Conservation (phyloP, 1,140 invertebrate species). For the Papilio xuthus region DNA sequence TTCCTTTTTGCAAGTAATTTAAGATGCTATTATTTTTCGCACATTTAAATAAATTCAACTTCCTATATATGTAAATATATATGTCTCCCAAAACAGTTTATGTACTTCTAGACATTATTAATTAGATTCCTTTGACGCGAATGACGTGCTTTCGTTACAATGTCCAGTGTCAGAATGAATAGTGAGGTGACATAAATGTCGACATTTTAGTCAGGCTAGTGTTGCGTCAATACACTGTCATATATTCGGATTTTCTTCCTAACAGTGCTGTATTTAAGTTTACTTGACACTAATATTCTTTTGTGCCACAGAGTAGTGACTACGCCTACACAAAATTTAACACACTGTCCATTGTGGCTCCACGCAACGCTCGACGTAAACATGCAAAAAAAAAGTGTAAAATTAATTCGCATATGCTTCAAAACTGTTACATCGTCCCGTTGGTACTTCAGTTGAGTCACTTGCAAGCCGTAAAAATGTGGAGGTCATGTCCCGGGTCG, state of each 20-base stretch:
- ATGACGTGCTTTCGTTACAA: too few species aligned
- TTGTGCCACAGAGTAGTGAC: background rate
- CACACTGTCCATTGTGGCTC: constrained; percentile 5
- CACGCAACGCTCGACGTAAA: constrained; percentile 18
- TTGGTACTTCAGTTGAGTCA: constrained; percentile 47
- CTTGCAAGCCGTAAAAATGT: constrained; percentile 49
- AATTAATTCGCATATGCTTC: constrained; percentile 42
- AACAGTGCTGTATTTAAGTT: background rate
- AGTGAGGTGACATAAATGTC: too few species aligned
- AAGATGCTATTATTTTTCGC: background rate
- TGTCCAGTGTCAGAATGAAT: too few species aligned
- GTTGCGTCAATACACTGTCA: too few species aligned
- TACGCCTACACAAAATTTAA: background rate
- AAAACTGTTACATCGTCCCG: constrained; percentile 38
- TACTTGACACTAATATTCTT: background rate
- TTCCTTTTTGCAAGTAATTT: too few species aligned
- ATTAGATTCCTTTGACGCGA: too few species aligned
- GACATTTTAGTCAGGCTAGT: too few species aligned
- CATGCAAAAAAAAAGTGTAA: constrained; percentile 37
- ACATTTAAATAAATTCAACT: background rate
- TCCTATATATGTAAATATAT: too few species aligned
- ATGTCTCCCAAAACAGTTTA: too few species aligned
- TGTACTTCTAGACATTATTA: too few species aligned
- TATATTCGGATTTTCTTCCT: too few species aligned
- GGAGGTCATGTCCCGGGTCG: constrained; percentile 53